Percentiles rank a stretch among this genome's conserved stretches.
Conservation (phyloP, 2,113 vertebrate species). For the Gila orcuttii region DNA sequence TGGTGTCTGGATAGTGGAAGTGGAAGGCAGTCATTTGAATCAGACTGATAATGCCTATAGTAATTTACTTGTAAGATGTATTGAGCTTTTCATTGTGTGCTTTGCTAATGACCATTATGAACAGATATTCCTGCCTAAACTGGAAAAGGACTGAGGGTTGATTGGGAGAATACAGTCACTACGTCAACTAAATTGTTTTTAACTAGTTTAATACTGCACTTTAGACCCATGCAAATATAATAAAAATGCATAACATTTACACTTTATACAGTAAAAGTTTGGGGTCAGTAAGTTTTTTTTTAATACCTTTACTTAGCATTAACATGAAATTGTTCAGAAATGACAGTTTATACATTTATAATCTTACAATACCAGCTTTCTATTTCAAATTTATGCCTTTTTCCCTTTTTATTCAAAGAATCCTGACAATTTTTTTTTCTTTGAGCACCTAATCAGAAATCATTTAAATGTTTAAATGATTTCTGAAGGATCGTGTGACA, state of each 20-base stretch:
- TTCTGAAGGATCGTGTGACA: not conserved
- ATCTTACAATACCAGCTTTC: not conserved
- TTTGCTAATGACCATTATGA: not conserved
- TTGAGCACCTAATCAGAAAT: not conserved
- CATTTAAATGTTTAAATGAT: not conserved
- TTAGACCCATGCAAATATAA: not conserved
- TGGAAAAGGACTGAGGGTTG: not conserved
- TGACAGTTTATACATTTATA: not conserved
- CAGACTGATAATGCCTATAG: not conserved
- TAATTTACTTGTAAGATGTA: conserved; percentile 22
- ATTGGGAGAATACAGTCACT: not conserved
- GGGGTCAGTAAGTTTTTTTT: not conserved
- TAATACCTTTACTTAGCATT: not conserved
- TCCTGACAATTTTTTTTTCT: not conserved
- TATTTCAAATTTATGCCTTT: not conserved
- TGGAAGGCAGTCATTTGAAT: conserved; percentile 21
- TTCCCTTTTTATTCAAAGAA: not conserved
- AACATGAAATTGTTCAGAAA: not conserved
- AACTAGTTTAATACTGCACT: not conserved
- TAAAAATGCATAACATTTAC: not conserved
- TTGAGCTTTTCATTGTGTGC: conserved; percentile 4
- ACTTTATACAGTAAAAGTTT: not conserved
- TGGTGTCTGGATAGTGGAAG: conserved; percentile 5
- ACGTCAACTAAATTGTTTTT: not conserved
- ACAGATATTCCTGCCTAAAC: not conserved